phyloP scores from a whole-genome alignment of 2,888 invertebrate genomes.

The Metallyticus violacea region DNA sequence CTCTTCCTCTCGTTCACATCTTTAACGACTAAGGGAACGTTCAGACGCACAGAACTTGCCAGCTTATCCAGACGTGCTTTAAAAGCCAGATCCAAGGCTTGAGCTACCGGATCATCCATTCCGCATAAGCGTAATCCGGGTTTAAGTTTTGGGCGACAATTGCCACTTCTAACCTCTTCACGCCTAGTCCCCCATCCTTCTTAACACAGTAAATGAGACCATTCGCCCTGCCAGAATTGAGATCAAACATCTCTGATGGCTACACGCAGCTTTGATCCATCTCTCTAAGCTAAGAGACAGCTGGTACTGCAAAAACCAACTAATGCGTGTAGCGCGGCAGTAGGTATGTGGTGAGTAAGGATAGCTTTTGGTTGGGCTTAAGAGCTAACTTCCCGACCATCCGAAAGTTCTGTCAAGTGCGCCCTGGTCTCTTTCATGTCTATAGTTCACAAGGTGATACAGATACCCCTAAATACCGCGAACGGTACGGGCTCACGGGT shows the following conservation, averaged over 20 bases:
- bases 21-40: background rate
- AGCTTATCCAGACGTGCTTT: background rate
- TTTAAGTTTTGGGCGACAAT: slow-evolving; percentile 28
- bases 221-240: slow-evolving; percentile 36
- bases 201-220: slow-evolving; percentile 39
- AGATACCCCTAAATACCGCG: background rate
- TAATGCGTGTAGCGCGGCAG: slow-evolving; percentile 17
- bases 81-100: background rate
- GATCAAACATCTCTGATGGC: slow-evolving; percentile 32
- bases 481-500: slow-evolving; percentile 8
- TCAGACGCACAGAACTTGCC: background rate
- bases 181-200: slow-evolving; percentile 41
- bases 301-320: background rate
- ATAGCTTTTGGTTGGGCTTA: slow-evolving; percentile 11
- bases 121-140: slow-evolving; percentile 23
- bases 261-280: slow-evolving; percentile 14
- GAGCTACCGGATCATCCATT: background rate
- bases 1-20: background rate
- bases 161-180: slow-evolving; percentile 38
- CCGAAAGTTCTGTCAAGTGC: background rate
- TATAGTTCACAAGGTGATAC: slow-evolving; percentile 12
- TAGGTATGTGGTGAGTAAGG: background rate
- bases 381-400: background rate
- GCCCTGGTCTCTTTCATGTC: background rate
- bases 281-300: background rate